Evolutionary conservation across 2,113 vertebrate species (phyloP), one percentile per base, ranked within the genome.

Genomic region (Centropus unirufus): DNA sequence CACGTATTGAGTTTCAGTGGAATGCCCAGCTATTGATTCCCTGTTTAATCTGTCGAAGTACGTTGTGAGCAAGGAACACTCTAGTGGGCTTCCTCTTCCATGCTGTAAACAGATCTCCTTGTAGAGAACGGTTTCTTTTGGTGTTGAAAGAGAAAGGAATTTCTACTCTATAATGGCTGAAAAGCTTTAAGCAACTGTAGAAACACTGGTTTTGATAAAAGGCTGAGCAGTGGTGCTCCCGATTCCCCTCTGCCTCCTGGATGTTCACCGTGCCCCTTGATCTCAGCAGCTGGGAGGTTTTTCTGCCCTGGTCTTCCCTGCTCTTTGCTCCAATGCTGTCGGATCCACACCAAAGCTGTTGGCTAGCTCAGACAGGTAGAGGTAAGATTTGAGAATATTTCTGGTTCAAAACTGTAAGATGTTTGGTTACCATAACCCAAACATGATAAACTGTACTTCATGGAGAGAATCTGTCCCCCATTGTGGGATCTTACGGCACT

Each of bases 391-490:
- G 87, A 89, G 69, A 89, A 78, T 34, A 7, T 85, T 87, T 72
- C 44, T 87, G 26, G 40, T 80, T 92, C 46, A 70, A 78, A 89
- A 84, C 47, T 34, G 16, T 79, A 64, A 94, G 85, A 87, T 63
- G 29, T 64, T 63, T 79, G 84, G 62, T 86, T 82, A 79, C 87
- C 34, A 34, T 0, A 8, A n/a, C 87, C 44, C 84, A 94, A 79
- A 89, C 90, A 79, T 74, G 90, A 68, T 85, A 90, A 59, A 24
- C 23, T 79, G 52, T 87, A 57, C 87, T 95, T 96, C 66, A 89
- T 90, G 82, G 84, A 36, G 59, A 90, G 89, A 91, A 96, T 96
- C 95, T 80, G 91, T 92, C 95, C 90, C 80, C 69, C 77, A 74
- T 42, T 52, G 70, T 64, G 86, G 2, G 36, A 82, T 90, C 64